Evolutionary conservation across 92 coral and sea anemone genomes (phyloP), one percentile per base, ranked within the genome.

Genomic region (Hydrozoanthus gracilis): DNA sequence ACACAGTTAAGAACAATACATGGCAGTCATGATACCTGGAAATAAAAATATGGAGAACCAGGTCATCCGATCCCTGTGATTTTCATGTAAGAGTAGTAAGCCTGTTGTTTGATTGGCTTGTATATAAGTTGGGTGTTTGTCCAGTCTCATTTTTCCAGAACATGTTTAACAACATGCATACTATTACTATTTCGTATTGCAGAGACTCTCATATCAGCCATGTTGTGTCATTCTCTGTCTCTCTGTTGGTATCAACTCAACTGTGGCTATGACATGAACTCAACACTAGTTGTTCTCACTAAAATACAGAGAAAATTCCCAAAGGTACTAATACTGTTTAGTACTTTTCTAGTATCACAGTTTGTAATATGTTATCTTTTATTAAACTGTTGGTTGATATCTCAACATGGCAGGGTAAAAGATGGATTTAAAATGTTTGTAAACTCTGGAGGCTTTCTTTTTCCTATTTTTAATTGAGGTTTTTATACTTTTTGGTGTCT

Each of bases 151-250:
- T 10, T n/a, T 56, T 56, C 13, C 10, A 9, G 14, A 56, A 18
- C 13, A 5, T 3, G 10, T 73, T 46, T 4, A 46, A n/a, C 55
- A 48, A 14, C 8, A 20, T n/a, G 16, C 49, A 13, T 20, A 20
- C 15, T 27, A 45, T 14, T 48, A 56, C 4, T 48, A 5, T 9
- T 77, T 6, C 11, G 18, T 52, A 20, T 77, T 77, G 6, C 74
- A 80, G 85, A 65, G 64, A 75, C 55, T 55, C 84, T 70, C 87
- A 52, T 94, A 69, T 60, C 84, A 82, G 77, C 69, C 39, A 20
- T 90, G 68, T 89, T 90, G 90, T 85, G 83, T 79, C 91, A 92
- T 82, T 87, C 90, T 49, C 82, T 92, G 70, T 92, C 92, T 65
- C 79, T 96, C 76, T 89, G 91, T 48, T 89, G 87, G 45, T 93